Evolutionary conservation across 30 jellyfish, hydroid and myxozoan species (phyloP).

Genomic region (Hydractinia echinata): DNA sequence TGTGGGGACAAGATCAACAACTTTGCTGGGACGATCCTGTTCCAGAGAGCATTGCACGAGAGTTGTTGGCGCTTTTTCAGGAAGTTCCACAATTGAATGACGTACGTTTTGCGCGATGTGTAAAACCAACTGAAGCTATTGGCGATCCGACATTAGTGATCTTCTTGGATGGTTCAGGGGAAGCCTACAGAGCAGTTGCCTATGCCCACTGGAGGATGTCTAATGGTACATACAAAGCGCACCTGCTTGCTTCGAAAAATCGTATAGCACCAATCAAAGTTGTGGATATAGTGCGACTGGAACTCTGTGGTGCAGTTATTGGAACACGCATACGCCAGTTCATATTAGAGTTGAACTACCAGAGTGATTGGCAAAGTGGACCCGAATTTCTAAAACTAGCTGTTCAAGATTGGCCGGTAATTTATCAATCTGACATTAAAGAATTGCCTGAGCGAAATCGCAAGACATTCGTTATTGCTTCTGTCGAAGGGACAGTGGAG

Average conservation of each 20-base stretch:
- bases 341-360: background rate
- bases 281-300: constrained; percentile 20
- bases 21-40: constrained; percentile 33
- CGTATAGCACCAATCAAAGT: constrained; percentile 17
- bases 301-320: constrained; percentile 28
- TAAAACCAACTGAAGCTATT: constrained; percentile 40
- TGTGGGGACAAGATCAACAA: constrained; percentile 43
- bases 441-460: no score
- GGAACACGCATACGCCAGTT: constrained; percentile 23
- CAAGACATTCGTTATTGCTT: no score
- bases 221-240: constrained; percentile 33
- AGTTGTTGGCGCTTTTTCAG: constrained; percentile 38
- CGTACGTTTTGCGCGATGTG: constrained; percentile 36
- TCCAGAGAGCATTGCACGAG: constrained; percentile 2
- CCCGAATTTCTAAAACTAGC: constrained; percentile 29
- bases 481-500: no score
- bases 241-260: constrained; percentile 43
- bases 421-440: no score
- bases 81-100: constrained; percentile 50
- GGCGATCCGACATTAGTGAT: constrained; percentile 42
- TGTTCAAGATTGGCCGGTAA: constrained; percentile 22
- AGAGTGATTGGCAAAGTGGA: constrained; percentile 29
- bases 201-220: constrained; percentile 46
- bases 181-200: constrained; percentile 72
- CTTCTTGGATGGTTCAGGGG: constrained; percentile 53